phyloP scores from a whole-genome alignment of 2,888 invertebrate species.

The Spialia ferax region DNA sequence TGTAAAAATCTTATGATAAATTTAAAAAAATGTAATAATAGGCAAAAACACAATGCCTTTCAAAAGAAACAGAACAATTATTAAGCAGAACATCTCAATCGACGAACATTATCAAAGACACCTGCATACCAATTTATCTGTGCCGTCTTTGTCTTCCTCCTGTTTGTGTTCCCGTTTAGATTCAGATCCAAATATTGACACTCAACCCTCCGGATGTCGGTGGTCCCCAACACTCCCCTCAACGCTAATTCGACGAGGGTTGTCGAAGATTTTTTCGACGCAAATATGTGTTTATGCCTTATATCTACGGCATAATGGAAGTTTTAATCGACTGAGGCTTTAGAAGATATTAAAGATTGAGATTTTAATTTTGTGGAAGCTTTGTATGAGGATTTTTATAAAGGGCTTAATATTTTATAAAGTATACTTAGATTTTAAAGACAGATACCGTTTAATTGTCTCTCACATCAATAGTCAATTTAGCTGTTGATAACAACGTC shows the following conservation, averaged over 20 bases:
- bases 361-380: background rate
- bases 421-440: background rate
- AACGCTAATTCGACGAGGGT: constrained; percentile 4
- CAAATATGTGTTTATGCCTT: constrained; percentile 30
- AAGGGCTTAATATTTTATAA: too few relatives aligned
- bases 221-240: constrained; percentile 26
- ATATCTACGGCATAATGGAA: constrained; percentile 18
- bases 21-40: too few relatives aligned
- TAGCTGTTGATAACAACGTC: too few relatives aligned
- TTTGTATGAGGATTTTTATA: background rate
- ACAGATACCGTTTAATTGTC: too few relatives aligned
- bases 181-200: constrained; percentile 64
- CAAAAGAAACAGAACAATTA: background rate
- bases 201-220: constrained; percentile 52
- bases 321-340: constrained; percentile 19
- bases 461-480: too few relatives aligned
- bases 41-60: background rate
- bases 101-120: constrained; percentile 44
- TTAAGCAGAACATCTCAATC: background rate
- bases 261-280: constrained; percentile 16
- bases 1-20: too few relatives aligned
- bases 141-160: constrained; percentile 57
- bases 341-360: background rate
- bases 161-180: constrained; percentile 53
- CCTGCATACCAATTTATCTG: constrained; percentile 59